Conservation (phyloP, 2,113 vertebrate species). For the Caranx ignobilis region DNA sequence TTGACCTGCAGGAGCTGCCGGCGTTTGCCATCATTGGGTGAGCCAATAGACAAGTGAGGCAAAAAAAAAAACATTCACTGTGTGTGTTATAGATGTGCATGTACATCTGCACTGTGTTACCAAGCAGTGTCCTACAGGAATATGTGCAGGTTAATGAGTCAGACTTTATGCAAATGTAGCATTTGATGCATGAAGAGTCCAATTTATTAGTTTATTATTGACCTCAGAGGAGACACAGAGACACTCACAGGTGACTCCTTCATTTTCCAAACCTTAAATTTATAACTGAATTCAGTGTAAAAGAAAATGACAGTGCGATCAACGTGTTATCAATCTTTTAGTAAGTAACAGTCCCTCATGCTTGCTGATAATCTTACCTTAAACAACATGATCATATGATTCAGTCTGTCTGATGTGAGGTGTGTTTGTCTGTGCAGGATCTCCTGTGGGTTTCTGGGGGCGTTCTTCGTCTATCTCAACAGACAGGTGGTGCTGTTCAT, state of each 20-base stretch:
- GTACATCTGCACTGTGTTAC: constrained; percentile 25
- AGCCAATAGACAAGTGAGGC: constrained; percentile 58
- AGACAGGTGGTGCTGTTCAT: constrained; percentile 92
- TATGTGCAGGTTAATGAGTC: not conserved
- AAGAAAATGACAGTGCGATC: too few relatives aligned
- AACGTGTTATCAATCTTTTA: too few relatives aligned
- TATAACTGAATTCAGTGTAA: too few relatives aligned
- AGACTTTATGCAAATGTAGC: constrained; percentile 9
- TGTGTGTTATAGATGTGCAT: not conserved
- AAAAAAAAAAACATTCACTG: too few relatives aligned
- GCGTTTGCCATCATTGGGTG: constrained; percentile 96
- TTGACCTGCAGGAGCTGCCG: constrained; percentile 95
- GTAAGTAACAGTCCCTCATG: too few relatives aligned
- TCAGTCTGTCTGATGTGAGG: not conserved
- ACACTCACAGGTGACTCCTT: too few relatives aligned
- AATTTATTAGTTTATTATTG: not conserved
- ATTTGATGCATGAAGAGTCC: constrained; percentile 12
- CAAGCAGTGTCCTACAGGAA: not conserved
- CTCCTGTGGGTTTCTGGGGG: constrained; percentile 92
- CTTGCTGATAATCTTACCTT: too few relatives aligned
- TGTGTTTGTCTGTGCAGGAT: constrained; percentile 69
- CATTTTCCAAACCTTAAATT: too few relatives aligned
- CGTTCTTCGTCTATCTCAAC: constrained; percentile 95
- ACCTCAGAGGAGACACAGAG: not conserved
- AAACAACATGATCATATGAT: too few relatives aligned